Percentiles rank a stretch among this genome's conserved stretches.
These are phyloP conservation scores for Psittacula cyanocephala DNA, from an alignment of 2,113 vertebrate species.

Conservation along the genomic window DNA sequence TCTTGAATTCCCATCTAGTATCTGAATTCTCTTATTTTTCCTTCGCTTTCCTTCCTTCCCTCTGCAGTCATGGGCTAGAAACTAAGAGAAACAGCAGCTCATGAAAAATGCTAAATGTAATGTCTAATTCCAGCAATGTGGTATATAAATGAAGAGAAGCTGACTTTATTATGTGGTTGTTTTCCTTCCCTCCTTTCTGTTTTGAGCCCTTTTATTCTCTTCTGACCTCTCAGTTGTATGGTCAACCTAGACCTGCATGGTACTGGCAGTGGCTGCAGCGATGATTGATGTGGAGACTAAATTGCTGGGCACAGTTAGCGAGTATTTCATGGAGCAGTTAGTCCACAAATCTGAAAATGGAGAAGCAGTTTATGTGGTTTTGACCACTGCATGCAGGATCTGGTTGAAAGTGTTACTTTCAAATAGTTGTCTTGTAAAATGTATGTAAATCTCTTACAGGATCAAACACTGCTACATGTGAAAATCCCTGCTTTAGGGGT, in stretches of 20 bases:
- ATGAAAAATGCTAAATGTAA: not conserved
- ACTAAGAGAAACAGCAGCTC: not conserved
- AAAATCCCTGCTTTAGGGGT: not conserved
- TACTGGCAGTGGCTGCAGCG: not conserved
- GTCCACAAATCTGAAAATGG: not conserved
- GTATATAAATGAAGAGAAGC: not conserved
- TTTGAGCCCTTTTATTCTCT: not conserved
- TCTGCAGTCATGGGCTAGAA: not conserved
- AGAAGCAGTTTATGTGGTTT: not conserved
- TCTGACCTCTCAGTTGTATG: not conserved
- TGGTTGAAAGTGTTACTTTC: not conserved
- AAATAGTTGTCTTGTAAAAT: not conserved
- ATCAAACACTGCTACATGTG: not conserved
- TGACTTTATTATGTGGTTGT: not conserved
- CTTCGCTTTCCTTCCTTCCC: too few species aligned
- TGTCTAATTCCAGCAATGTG: not conserved
- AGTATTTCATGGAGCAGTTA: conserved; percentile 22
- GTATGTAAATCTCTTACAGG: not conserved
- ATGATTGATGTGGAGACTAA: not conserved
- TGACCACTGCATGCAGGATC: not conserved
- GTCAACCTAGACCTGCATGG: not conserved
- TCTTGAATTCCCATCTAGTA: not conserved
- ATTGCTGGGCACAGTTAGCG: not conserved
- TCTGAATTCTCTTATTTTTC: not conserved
- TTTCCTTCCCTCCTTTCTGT: not conserved